These are phyloP conservation scores for Drosophila testacea DNA, from an alignment of 2,888 invertebrate genomes.

Conservation along the genomic window DNA sequence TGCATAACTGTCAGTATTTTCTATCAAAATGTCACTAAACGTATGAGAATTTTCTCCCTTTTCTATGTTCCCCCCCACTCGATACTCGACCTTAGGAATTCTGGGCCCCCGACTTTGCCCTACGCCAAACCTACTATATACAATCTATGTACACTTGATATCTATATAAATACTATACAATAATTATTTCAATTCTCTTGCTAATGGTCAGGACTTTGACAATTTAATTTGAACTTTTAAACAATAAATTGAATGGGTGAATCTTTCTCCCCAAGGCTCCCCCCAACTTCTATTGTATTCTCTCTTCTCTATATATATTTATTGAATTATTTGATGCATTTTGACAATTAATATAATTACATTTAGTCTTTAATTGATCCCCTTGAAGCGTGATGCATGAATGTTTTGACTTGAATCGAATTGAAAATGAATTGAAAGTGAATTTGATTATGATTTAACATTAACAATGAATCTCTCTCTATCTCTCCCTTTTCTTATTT, in stretches of 20 bases:
- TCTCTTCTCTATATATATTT: constrained; percentile 11
- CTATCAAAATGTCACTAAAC: constrained; percentile 52
- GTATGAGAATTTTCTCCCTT: constrained; percentile 20
- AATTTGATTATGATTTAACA: constrained; percentile 50
- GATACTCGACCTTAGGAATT: constrained; percentile 29
- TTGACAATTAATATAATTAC: constrained; percentile 55
- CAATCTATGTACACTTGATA: constrained; percentile 4
- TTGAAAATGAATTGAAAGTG: constrained; percentile 37
- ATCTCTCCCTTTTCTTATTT: neutral
- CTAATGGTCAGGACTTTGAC: constrained; percentile 35
- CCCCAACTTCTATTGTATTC: neutral
- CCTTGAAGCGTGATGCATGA: constrained; percentile 57
- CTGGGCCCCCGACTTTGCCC: constrained; percentile 15
- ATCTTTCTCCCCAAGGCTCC: constrained; percentile 3
- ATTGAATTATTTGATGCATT: constrained; percentile 40
- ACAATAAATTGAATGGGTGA: constrained; percentile 51
- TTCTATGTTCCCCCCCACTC: constrained; percentile 13
- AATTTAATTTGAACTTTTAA: constrained; percentile 23
- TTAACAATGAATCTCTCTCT: constrained; percentile 18
- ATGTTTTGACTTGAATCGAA: constrained; percentile 35
- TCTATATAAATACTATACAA: constrained; percentile 6
- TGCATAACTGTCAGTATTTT: constrained; percentile 54
- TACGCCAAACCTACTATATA: neutral
- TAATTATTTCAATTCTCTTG: constrained; percentile 16
- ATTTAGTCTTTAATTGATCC: constrained; percentile 31